phyloP scores from a whole-genome alignment of 1,140 invertebrate species.

The Microvelia longipes region DNA sequence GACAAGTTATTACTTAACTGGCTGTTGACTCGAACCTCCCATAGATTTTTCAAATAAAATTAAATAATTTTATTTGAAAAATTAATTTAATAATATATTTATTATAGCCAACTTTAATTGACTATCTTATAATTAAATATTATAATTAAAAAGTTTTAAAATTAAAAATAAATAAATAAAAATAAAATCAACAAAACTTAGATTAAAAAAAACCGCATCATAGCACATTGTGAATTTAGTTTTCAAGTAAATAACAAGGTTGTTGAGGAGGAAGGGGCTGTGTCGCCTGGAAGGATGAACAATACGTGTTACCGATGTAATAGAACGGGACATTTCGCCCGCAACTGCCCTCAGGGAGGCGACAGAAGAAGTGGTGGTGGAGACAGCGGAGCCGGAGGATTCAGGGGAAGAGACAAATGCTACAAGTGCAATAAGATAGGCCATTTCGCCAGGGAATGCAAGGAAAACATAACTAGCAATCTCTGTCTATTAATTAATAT shows the following conservation, averaged over 20 bases:
- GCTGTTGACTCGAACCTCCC: too few relatives aligned
- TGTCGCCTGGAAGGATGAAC: slow-evolving; percentile 41
- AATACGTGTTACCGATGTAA: slow-evolving; percentile 80
- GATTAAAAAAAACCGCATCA: not conserved
- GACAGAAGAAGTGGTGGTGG: slow-evolving; percentile 7
- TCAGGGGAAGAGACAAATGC: slow-evolving; percentile 60
- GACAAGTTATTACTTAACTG: too few relatives aligned
- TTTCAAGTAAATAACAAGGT: not conserved
- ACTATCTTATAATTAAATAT: too few relatives aligned
- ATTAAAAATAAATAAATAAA: too few relatives aligned
- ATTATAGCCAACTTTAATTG: too few relatives aligned
- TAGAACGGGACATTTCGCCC: slow-evolving; percentile 67
- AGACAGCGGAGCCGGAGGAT: slow-evolving; percentile 34
- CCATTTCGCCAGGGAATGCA: slow-evolving; percentile 83
- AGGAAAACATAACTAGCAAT: too few relatives aligned
- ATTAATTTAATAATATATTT: too few relatives aligned
- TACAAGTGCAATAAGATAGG: slow-evolving; percentile 90
- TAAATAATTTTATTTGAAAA: too few relatives aligned
- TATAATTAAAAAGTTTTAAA: too few relatives aligned
- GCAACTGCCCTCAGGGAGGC: slow-evolving; percentile 53
- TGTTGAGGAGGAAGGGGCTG: slow-evolving; percentile 25
- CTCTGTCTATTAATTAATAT: too few relatives aligned
- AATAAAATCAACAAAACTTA: too few relatives aligned
- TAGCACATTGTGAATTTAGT: slow-evolving; percentile 1
- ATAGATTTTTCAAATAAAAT: too few relatives aligned